Evolutionary conservation across 2,888 invertebrate genomes (phyloP).

Genomic region (Creontiades dilutus): DNA sequence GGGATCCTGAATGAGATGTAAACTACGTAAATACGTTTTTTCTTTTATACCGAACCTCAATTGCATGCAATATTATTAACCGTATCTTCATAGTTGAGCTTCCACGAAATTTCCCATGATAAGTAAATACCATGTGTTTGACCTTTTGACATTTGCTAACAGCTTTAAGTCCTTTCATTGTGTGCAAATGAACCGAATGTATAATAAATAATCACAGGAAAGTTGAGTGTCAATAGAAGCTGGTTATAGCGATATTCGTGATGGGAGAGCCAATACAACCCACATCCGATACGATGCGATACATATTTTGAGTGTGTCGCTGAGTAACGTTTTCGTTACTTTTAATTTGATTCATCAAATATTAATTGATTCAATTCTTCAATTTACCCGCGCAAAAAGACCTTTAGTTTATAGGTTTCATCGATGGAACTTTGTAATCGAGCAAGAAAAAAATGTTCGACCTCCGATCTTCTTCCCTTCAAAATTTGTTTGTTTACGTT

Average conservation of each 20-base stretch:
- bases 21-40: neutral
- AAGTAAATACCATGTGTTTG: neutral
- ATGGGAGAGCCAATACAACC: neutral
- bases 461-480: too few species aligned
- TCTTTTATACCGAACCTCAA: too few species aligned
- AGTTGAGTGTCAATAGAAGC: neutral
- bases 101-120: neutral
- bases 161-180: neutral
- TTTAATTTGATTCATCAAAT: too few species aligned
- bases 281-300: neutral
- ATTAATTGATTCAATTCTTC: too few species aligned
- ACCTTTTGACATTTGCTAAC: neutral
- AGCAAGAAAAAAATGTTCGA: too few species aligned
- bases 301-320: neutral
- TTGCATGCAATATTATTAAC: neutral
- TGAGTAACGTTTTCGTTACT: too few species aligned
- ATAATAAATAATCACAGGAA: neutral
- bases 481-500: too few species aligned
- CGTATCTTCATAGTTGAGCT: neutral
- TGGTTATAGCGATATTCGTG: neutral
- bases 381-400: too few species aligned
- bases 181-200: constrained; percentile 5
- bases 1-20: too few species aligned
- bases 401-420: too few species aligned
- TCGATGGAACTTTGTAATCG: too few species aligned